phyloP scores from a whole-genome alignment of 2,888 invertebrate genomes.

The Hyppa rectilinea region DNA sequence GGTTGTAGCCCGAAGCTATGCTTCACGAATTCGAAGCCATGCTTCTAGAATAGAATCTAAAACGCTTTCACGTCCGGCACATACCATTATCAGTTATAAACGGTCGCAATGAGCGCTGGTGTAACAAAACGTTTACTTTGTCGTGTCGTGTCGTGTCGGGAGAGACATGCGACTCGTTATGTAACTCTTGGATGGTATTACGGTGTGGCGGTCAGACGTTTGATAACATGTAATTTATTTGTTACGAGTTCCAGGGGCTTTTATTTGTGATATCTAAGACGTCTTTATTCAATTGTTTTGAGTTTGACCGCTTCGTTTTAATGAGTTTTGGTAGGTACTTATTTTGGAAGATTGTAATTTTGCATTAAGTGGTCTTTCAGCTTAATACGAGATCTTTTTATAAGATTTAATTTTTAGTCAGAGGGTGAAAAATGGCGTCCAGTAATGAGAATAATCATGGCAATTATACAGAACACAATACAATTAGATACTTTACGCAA shows the following conservation, averaged over 20 bases:
- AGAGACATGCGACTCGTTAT: conserved; percentile 64
- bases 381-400: not conserved
- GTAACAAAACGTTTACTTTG: conserved; percentile 54
- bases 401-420: not conserved
- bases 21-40: conserved; percentile 34
- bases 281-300: conserved; percentile 57
- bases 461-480: not conserved
- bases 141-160: conserved; percentile 46
- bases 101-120: conserved; percentile 39
- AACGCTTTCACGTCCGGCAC: conserved; percentile 58
- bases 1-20: conserved; percentile 35
- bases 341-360: not conserved
- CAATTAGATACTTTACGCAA: not conserved
- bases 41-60: conserved; percentile 32
- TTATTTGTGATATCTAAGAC: conserved; percentile 57
- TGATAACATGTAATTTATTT: conserved; percentile 67
- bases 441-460: not conserved
- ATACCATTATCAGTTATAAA: conserved; percentile 57
- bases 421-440: not conserved
- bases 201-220: conserved; percentile 45
- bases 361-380: not conserved
- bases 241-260: conserved; percentile 53
- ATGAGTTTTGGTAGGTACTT: not conserved
- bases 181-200: conserved; percentile 58
- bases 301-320: not conserved